Base-by-base conservation (phyloP, 2,113 vertebrate species). In the Silurus meridionalis region DNA sequence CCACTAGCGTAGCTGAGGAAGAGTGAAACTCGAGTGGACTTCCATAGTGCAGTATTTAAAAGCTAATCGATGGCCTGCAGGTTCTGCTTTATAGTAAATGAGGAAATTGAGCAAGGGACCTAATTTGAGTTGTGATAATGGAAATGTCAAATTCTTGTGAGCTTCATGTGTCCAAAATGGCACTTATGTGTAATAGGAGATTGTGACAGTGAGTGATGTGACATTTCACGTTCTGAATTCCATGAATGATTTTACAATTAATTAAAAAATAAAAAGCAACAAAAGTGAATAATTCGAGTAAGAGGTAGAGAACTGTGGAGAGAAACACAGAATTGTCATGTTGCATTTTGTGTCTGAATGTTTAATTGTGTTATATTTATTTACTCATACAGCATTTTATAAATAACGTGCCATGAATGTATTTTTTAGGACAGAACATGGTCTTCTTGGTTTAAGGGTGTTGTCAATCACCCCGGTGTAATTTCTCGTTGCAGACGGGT, bases 41-140 rank as follows among this genome's bases (percentile, higher is more conserved):
- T 90, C 72, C 52, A 83, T 52, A 60, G 17, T 10, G 15, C 80
- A 25, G 83, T 71, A 66, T 87, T 83, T 88, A 50, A 85, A 87
- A 78, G 55, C 19, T 23, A 21, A 21, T 61, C 50, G 74, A 69
- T 86, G 63, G 64, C 80, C 83, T 46, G 21, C 58, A 82, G 89
- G 85, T 85, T 91, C 80, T 83, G 74, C 75, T 86, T 85, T 83
- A 37, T 37, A 37, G 37, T 37, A 64, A 86, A 88, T 82, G 80
- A 90, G 89, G 91, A 92, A 89, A 91, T 88, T 88, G 86, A 87
- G 88, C 84, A 84, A 90, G 84, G 80, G 85, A 64, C 60, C 89
- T 53, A 66, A 84, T 85, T 84, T 80, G 80, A 85, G 78, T 87
- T 13, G 10, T 80, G 75, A 82, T 80, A 37, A 88, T 87, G 89